Conservation (phyloP, 1,140 invertebrate species). For the Scaptomyza montana region DNA sequence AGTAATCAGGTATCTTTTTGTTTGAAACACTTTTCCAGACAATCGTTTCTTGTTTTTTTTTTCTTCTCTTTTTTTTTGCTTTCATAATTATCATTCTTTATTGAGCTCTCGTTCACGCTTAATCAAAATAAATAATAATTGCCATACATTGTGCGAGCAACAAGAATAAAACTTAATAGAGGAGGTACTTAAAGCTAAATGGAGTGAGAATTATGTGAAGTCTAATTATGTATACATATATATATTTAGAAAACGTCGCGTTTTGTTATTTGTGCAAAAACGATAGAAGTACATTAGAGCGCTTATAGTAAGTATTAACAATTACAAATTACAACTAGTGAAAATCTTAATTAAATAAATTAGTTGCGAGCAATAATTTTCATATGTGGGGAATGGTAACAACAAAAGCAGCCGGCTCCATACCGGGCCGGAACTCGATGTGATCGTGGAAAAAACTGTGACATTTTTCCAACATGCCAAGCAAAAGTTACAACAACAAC, state of each 20-base stretch:
- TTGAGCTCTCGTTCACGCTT: conserved; percentile 75
- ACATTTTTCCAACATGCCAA: conserved; percentile 63
- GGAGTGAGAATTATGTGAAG: conserved; percentile 43
- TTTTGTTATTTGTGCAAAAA: conserved; percentile 82
- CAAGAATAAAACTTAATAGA: conserved; percentile 41
- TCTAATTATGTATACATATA: conserved; percentile 15
- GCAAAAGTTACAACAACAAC: conserved; percentile 13
- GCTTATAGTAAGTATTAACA: conserved; percentile 18
- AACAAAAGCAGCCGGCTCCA: conserved; percentile 56
- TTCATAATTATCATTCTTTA: conserved; percentile 60
- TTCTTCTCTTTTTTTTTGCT: background rate
- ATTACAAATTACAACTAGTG: conserved; percentile 61
- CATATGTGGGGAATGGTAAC: conserved; percentile 74
- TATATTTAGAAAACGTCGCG: conserved; percentile 17
- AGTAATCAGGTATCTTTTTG: conserved; percentile 62
- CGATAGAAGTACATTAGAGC: conserved; percentile 30
- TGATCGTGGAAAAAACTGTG: conserved; percentile 70
- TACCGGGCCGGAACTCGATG: conserved; percentile 63
- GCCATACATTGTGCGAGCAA: conserved; percentile 39
- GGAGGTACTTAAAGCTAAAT: conserved; percentile 25
- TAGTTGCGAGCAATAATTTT: conserved; percentile 73
- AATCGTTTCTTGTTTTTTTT: conserved; percentile 8
- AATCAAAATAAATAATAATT: conserved; percentile 78
- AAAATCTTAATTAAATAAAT: conserved; percentile 82
- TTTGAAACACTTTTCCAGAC: conserved; percentile 32